Conservation (phyloP, 2,113 vertebrate species). For the Octodon degus region DNA sequence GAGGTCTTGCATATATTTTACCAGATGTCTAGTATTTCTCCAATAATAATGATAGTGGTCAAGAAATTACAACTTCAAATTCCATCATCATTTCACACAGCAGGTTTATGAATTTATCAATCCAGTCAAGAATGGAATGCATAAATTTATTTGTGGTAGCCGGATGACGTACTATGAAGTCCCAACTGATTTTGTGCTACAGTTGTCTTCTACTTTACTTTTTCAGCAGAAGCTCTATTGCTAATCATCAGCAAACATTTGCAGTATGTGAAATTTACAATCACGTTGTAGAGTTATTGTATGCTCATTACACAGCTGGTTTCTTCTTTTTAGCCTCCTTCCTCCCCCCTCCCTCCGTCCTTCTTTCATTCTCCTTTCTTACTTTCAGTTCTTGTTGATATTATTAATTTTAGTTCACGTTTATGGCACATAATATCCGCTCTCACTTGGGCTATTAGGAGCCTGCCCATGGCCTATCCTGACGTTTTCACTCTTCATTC, state of each 20-base stretch:
- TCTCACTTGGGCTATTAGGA: not conserved
- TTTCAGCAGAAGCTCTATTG: not conserved
- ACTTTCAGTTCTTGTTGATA: not conserved
- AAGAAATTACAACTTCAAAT: slow-evolving; percentile 33
- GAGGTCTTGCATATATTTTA: not conserved
- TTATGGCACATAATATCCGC: not conserved
- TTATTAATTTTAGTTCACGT: not conserved
- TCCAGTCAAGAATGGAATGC: not conserved
- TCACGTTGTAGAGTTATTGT: not conserved
- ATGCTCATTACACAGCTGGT: not conserved
- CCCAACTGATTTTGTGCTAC: not conserved
- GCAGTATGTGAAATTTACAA: not conserved
- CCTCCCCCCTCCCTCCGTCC: not conserved
- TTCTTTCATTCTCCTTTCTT: not conserved
- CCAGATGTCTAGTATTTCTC: not conserved
- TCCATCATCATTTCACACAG: slow-evolving; percentile 15
- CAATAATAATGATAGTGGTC: not conserved
- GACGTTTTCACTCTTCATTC: slow-evolving; percentile 58
- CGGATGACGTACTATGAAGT: slow-evolving; percentile 11
- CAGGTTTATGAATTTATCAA: not conserved
- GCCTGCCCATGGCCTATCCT: not conserved
- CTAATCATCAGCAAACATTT: not conserved
- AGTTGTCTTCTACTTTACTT: not conserved
- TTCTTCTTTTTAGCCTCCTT: not conserved
- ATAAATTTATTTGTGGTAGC: not conserved